Percentiles rank a stretch among this genome's conserved stretches.
These are phyloP conservation scores for Cryptotermes secundus DNA, from an alignment of 1,140 invertebrate genomes.

Conservation along the genomic window DNA sequence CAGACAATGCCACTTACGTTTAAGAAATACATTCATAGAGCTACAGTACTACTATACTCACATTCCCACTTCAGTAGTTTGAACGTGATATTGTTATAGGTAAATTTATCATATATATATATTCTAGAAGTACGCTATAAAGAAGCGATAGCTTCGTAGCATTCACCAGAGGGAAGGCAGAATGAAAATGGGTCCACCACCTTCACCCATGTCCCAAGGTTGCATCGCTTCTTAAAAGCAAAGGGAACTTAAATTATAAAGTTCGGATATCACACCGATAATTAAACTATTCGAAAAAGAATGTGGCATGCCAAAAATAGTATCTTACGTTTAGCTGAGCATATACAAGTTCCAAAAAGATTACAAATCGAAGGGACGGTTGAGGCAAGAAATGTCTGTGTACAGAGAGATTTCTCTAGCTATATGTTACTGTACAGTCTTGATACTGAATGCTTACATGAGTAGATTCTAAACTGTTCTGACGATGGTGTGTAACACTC, in stretches of 20 bases:
- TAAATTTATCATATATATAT: not conserved
- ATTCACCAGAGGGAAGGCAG: not conserved
- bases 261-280: no score
- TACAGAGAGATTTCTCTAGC: no score
- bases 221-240: not conserved
- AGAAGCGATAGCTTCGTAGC: not conserved
- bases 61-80: no score
- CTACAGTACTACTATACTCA: no score
- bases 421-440: no score
- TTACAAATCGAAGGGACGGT: no score
- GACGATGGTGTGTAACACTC: no score
- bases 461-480: no score
- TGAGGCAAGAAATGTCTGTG: no score
- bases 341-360: not conserved
- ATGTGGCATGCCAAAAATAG: not conserved
- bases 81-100: not conserved
- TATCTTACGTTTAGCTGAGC: not conserved
- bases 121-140: not conserved
- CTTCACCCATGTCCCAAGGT: constrained; percentile 11
- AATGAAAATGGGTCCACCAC: not conserved
- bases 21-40: no score
- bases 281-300: not conserved
- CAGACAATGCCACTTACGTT: no score
- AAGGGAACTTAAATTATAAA: not conserved
- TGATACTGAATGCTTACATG: no score